A percentile compares a stretch with the other conserved stretches of the same genome.
phyloP scores from a whole-genome alignment of 2,113 vertebrate genomes.

The Catharus minimus region DNA sequence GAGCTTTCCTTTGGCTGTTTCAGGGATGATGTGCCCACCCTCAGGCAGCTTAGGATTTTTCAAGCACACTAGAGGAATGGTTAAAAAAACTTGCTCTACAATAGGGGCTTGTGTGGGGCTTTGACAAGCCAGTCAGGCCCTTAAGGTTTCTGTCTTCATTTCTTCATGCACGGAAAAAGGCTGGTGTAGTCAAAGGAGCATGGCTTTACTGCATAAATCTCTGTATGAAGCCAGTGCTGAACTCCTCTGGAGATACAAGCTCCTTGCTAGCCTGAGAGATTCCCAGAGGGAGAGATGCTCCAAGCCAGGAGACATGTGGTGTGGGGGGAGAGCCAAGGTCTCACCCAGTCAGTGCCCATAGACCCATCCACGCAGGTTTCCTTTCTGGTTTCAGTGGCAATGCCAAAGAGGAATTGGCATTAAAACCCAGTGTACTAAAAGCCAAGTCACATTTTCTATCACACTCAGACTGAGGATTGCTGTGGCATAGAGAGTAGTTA shows the following conservation, averaged over 20 bases:
- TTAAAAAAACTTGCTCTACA: neutral
- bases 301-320: neutral
- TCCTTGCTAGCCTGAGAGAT: neutral
- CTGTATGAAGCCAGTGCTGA: neutral
- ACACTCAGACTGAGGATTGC: neutral
- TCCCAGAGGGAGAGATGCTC: neutral
- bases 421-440: neutral
- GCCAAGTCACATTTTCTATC: neutral
- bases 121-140: neutral
- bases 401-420: neutral
- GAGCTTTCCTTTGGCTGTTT: neutral
- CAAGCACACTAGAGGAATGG: neutral
- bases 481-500: neutral
- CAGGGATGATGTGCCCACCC: neutral
- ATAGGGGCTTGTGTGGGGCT: neutral
- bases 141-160: neutral
- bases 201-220: neutral
- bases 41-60: neutral
- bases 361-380: neutral
- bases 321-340: rapidly evolving
- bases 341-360: neutral
- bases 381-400: neutral
- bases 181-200: neutral
- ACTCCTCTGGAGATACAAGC: neutral
- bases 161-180: neutral